A percentile compares a stretch with the other conserved stretches of the same genome.
phyloP scores from a whole-genome alignment of 1,140 invertebrate genomes.

The Ridgeia piscesae region DNA sequence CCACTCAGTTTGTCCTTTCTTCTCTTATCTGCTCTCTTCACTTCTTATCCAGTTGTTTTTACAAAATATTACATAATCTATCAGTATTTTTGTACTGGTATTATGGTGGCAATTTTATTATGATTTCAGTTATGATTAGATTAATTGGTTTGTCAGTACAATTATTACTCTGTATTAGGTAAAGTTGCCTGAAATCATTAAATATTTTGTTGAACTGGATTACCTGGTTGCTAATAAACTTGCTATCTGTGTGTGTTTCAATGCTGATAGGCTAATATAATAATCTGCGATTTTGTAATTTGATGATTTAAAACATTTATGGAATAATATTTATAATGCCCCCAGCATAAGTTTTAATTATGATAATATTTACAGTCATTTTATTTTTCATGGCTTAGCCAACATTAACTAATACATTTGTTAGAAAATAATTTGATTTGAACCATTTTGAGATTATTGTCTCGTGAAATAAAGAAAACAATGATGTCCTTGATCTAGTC shows the following conservation, averaged over 20 bases:
- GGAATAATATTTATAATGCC: background rate
- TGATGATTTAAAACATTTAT: background rate
- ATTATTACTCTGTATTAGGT: too few species aligned
- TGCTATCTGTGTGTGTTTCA: background rate
- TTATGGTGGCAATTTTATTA: background rate
- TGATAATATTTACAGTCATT: background rate
- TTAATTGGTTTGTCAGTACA: background rate
- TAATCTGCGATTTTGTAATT: background rate
- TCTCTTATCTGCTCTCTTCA: too few species aligned
- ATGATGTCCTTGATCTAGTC: background rate
- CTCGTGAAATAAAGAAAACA: background rate
- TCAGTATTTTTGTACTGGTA: too few species aligned
- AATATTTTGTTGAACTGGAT: too few species aligned
- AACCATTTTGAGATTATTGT: background rate
- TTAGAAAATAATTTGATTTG: background rate
- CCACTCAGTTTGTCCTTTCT: too few species aligned
- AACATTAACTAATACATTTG: background rate
- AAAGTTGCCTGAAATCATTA: too few species aligned
- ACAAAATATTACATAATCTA: too few species aligned
- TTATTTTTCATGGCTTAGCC: background rate
- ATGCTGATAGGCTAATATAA: background rate
- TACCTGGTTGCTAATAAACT: too few species aligned
- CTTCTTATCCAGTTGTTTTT: too few species aligned
- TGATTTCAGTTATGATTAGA: background rate
- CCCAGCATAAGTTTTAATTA: background rate